A percentile compares a stretch with the other conserved stretches of the same genome.
Evolutionary conservation across 2,113 vertebrate genomes (phyloP).

Genomic region (Blennius ocellaris): DNA sequence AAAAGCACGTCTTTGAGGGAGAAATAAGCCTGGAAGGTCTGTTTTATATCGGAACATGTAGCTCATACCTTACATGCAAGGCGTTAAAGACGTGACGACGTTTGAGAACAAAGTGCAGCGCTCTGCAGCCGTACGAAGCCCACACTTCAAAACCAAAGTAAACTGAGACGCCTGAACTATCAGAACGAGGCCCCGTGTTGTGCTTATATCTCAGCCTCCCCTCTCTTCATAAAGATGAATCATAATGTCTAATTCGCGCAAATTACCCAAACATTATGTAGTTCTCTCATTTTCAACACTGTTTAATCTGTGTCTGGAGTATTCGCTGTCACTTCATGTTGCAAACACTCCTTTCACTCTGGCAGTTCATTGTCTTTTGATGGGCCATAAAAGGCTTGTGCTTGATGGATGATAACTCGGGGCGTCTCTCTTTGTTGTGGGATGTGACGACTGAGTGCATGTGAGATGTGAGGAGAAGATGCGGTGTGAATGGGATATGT

Average conservation of each 20-base stretch:
- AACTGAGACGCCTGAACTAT: constrained; percentile 57
- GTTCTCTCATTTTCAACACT: constrained; percentile 66
- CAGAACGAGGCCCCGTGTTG: constrained; percentile 18
- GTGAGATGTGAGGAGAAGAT: constrained; percentile 73
- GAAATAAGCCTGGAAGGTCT: constrained; percentile 34
- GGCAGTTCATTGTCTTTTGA: constrained; percentile 81
- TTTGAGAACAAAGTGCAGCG: constrained; percentile 47
- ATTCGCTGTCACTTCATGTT: constrained; percentile 76
- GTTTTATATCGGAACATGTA: constrained; percentile 57
- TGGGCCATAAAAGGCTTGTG: constrained; percentile 76
- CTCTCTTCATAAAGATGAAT: constrained; percentile 65
- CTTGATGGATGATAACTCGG: constrained; percentile 80
- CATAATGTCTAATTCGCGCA: constrained; percentile 72
- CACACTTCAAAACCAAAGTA: constrained; percentile 65
- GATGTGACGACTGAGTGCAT: constrained; percentile 73
- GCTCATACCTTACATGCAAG: constrained; percentile 37
- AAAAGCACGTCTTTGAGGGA: constrained; percentile 38
- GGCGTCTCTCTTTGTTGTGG: constrained; percentile 79
- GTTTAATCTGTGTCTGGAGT: constrained; percentile 76
- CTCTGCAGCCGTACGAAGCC: constrained; percentile 45
- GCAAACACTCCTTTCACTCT: constrained; percentile 70
- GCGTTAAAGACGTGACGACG: constrained; percentile 41
- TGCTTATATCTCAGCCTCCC: constrained; percentile 36
- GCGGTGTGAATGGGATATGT: constrained; percentile 72
- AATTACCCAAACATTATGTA: constrained; percentile 71